These are phyloP conservation scores for Zaprionus tsacasi DNA, from an alignment of 1,140 invertebrate species.

Conservation along the genomic window DNA sequence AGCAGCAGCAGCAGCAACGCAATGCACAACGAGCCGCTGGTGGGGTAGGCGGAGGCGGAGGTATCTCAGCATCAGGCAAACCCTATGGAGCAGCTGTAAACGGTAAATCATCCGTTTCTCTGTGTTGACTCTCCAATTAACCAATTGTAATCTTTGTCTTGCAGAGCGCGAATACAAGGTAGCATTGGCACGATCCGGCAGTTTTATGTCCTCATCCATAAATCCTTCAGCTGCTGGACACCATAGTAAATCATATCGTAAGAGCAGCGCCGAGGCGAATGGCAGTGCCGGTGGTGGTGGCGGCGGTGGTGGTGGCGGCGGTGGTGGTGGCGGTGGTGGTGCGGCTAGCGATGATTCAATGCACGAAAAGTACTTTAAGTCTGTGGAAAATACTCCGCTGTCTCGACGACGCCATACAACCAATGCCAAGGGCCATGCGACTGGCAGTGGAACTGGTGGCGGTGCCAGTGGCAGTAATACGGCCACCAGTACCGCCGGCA, in stretches of 20 bases:
- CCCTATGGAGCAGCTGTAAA: conserved; percentile 55
- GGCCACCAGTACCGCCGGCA: conserved; percentile 70
- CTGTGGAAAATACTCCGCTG: conserved; percentile 87
- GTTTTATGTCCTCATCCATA: conserved; percentile 88
- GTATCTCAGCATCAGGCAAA: conserved; percentile 45
- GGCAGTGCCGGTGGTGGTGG: conserved; percentile 83
- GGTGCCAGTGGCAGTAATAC: conserved; percentile 73
- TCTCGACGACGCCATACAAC: conserved; percentile 85
- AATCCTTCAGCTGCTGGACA: conserved; percentile 83
- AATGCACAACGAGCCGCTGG: conserved; percentile 53
- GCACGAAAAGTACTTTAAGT: conserved; percentile 92
- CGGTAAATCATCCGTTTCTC: conserved; percentile 5
- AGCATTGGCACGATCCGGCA: conserved; percentile 88
- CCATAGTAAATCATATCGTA: conserved; percentile 79
- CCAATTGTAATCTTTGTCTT: neutral
- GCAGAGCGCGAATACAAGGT: conserved; percentile 82
- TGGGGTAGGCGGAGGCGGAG: conserved; percentile 14
- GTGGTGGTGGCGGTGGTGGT: conserved; percentile 78
- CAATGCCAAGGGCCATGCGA: conserved; percentile 59
- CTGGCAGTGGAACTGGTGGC: conserved; percentile 33
- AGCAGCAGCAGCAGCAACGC: conserved; percentile 61
- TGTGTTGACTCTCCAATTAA: neutral
- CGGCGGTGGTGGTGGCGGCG: conserved; percentile 84
- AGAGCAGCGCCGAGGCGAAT: conserved; percentile 84
- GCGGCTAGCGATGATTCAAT: conserved; percentile 90